Conservation (phyloP, 2,888 invertebrate genomes). For the Pyrrhopygopsis socrates region DNA sequence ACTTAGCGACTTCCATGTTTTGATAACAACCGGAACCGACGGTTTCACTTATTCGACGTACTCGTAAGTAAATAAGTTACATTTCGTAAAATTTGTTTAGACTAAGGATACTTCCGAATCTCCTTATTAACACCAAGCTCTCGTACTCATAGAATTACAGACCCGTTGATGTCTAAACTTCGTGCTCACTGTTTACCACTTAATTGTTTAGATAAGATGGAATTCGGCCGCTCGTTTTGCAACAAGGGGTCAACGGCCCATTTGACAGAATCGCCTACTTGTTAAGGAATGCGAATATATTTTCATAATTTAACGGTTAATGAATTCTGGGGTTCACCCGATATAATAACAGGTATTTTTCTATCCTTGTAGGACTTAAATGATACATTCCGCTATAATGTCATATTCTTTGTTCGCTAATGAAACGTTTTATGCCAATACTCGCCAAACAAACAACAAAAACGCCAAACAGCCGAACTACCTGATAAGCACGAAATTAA, state of each 20-base stretch:
- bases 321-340: slow-evolving; percentile 37
- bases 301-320: slow-evolving; percentile 75
- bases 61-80: too few relatives aligned
- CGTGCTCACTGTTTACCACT: slow-evolving; percentile 87
- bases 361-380: slow-evolving; percentile 17
- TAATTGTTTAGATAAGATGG: slow-evolving; percentile 88
- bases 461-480: too few relatives aligned
- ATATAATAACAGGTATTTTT: slow-evolving; percentile 47
- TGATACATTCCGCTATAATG: not conserved
- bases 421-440: not conserved
- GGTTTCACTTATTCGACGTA: too few relatives aligned
- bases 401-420: not conserved
- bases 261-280: slow-evolving; percentile 68
- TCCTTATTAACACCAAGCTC: slow-evolving; percentile 13
- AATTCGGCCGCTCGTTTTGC: slow-evolving; percentile 87
- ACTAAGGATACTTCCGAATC: too few relatives aligned
- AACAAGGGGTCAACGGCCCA: slow-evolving; percentile 85
- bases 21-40: too few relatives aligned
- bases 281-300: slow-evolving; percentile 70
- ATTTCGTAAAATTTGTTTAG: too few relatives aligned
- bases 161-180: slow-evolving; percentile 91
- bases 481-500: too few relatives aligned
- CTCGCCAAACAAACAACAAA: too few relatives aligned
- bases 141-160: slow-evolving; percentile 84
- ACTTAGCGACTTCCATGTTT: too few relatives aligned